Conservation (phyloP, 2,888 invertebrate genomes). For the Nemoura dubitans region DNA sequence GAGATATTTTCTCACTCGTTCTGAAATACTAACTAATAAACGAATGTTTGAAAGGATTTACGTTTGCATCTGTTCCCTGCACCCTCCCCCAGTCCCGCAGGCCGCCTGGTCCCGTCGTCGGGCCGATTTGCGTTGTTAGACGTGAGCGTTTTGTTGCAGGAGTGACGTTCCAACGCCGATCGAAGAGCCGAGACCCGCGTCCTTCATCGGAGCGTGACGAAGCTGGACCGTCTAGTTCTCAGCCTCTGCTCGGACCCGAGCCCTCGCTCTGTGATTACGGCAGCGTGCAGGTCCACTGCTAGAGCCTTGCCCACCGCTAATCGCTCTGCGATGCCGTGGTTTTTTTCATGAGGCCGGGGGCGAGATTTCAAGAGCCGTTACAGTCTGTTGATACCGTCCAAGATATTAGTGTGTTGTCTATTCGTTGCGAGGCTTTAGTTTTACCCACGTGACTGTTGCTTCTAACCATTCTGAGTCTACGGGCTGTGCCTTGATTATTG, state of each 20-base stretch:
- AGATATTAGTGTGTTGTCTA: background rate
- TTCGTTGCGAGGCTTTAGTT: background rate
- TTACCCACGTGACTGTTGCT: background rate
- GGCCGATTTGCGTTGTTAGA: constrained; percentile 16
- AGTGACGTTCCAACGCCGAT: constrained; percentile 42
- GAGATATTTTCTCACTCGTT: constrained; percentile 8
- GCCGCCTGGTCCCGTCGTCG: background rate
- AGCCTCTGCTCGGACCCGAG: constrained; percentile 29
- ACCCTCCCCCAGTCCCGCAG: background rate
- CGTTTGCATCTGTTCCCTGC: background rate
- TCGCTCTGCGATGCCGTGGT: too few relatives aligned
- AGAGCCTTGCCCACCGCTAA: too few relatives aligned
- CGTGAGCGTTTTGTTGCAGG: constrained; percentile 40
- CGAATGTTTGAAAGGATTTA: background rate
- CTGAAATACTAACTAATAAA: background rate
- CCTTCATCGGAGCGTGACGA: constrained; percentile 43
- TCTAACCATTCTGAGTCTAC: background rate
- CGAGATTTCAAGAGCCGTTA: background rate
- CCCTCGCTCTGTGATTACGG: constrained; percentile 24
- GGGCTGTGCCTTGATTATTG: background rate
- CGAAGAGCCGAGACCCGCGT: constrained; percentile 30
- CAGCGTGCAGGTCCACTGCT: constrained; percentile 34
- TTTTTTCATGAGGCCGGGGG: too few relatives aligned
- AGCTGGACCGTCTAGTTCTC: constrained; percentile 37
- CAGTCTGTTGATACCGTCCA: background rate